These are phyloP conservation scores for Polydrusus cervinus DNA, from an alignment of 2,888 invertebrate genomes.

Conservation along the genomic window DNA sequence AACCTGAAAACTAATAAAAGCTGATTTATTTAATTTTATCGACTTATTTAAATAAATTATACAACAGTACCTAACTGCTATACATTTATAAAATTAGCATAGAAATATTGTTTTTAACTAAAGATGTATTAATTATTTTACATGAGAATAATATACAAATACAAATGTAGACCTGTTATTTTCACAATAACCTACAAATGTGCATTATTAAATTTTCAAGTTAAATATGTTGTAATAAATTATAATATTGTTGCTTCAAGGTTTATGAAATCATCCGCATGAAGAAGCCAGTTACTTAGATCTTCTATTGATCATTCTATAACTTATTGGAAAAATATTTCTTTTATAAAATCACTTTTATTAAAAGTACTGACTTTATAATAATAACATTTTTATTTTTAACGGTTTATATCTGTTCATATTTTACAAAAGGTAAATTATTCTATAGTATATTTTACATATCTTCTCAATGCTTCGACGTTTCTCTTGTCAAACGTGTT, in stretches of 20 bases:
- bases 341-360: conserved; percentile 6
- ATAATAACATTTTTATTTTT: too few species aligned
- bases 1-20: too few species aligned
- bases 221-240: conserved; percentile 16
- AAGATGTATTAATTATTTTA: not conserved
- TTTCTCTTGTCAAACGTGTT: too few species aligned
- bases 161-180: conserved; percentile 4
- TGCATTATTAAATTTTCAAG: conserved; percentile 21
- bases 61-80: too few species aligned
- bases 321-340: conserved; percentile 13
- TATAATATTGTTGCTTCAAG: conserved; percentile 1
- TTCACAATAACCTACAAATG: not conserved
- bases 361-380: not conserved
- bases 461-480: too few species aligned
- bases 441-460: too few species aligned
- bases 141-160: not conserved
- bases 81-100: not conserved
- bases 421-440: too few species aligned
- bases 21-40: too few species aligned
- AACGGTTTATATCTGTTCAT: too few species aligned
- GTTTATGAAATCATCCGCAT: conserved; percentile 16
- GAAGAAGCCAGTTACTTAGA: not conserved
- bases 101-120: not conserved
- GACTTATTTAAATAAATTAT: too few species aligned
- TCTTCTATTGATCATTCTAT: not conserved